Percentiles rank a stretch among this genome's conserved stretches.
phyloP scores from a whole-genome alignment of 2,888 invertebrate genomes.

The Melieria crassipennis region DNA sequence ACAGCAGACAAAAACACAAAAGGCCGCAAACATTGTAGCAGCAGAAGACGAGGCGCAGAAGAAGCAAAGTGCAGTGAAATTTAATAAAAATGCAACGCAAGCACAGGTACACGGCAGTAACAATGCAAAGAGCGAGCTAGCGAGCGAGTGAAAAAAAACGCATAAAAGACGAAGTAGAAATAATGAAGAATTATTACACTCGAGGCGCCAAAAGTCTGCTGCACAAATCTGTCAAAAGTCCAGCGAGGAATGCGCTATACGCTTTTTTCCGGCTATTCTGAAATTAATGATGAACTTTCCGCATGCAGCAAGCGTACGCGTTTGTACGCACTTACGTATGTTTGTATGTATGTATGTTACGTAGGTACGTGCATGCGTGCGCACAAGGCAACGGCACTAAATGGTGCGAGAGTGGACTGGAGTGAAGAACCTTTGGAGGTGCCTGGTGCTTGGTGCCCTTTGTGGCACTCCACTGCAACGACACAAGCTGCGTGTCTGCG shows the following conservation, averaged over 20 bases:
- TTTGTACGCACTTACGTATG: not conserved
- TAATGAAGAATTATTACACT: constrained; percentile 49
- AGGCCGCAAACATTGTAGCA: too few species aligned
- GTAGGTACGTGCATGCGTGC: not conserved
- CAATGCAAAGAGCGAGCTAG: not conserved
- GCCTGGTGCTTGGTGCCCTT: not conserved
- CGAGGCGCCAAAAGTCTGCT: constrained; percentile 54
- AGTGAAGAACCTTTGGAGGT: not conserved
- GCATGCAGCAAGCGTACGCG: constrained; percentile 1
- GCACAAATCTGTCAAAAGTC: constrained; percentile 53
- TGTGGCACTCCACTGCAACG: not conserved
- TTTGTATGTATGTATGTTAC: not conserved
- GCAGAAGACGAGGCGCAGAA: too few species aligned
- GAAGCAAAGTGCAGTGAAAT: too few species aligned
- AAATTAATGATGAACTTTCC: constrained; percentile 12
- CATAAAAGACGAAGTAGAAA: constrained; percentile 39
- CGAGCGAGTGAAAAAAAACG: constrained; percentile 8
- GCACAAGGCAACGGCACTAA: constrained; percentile 12
- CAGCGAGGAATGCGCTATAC: constrained; percentile 30
- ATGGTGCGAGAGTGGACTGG: not conserved
- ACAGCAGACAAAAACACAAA: too few species aligned
- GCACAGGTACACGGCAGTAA: constrained; percentile 3
- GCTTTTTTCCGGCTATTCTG: constrained; percentile 9
- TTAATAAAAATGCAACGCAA: not conserved
- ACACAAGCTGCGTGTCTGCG: not conserved